These are phyloP conservation scores for Temnothorax curvispinosus DNA, from an alignment of 1,140 invertebrate genomes.

Conservation along the genomic window DNA sequence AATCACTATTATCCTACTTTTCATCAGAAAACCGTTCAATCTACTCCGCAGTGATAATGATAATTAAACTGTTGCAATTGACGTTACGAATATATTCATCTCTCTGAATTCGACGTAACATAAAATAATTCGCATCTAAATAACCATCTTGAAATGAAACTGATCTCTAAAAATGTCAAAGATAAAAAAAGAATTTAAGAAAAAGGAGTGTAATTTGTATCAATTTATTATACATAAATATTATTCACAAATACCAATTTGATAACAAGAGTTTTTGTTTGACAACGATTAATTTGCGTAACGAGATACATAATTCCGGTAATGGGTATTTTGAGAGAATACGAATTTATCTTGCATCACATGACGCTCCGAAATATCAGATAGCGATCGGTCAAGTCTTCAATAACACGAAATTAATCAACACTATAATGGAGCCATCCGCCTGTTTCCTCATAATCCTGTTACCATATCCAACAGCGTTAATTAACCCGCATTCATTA, in stretches of 20 bases:
- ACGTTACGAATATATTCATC: not conserved
- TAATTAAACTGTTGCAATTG: conserved; percentile 23
- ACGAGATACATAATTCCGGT: not conserved
- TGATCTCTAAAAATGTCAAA: not conserved
- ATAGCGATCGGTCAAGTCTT: conserved; percentile 23
- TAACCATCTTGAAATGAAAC: not conserved
- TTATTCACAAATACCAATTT: not conserved
- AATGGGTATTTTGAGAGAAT: not conserved
- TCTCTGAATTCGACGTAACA: not conserved
- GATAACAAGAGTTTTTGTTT: not conserved
- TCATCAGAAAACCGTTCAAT: not conserved
- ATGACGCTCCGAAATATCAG: conserved; percentile 25
- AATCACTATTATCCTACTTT: not conserved
- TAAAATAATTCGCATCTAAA: conserved; percentile 3
- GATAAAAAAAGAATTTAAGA: not conserved
- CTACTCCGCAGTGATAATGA: not conserved
- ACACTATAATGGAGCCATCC: conserved; percentile 28
- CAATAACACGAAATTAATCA: conserved; percentile 49
- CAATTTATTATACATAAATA: conserved; percentile 12
- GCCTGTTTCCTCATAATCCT: conserved; percentile 14
- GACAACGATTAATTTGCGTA: conserved; percentile 34
- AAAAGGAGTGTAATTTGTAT: not conserved
- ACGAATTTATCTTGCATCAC: conserved; percentile 18
- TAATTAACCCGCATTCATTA: conserved; percentile 29
- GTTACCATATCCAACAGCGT: not conserved